Base-by-base conservation (phyloP, 2,113 vertebrate species). In the Prinia subflava region DNA sequence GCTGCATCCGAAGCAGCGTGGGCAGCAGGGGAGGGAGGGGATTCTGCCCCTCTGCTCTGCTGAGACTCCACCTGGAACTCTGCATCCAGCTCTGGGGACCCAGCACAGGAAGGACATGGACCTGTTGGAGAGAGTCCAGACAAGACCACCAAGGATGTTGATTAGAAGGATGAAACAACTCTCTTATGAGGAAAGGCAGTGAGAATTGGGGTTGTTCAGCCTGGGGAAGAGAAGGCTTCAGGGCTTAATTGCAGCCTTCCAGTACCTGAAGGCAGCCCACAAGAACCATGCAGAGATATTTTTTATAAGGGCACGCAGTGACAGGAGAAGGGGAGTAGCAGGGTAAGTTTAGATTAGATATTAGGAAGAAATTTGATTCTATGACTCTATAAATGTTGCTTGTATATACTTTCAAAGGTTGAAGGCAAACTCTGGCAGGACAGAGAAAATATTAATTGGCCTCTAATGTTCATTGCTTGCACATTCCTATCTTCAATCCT, bases 41-140 rank as follows among this genome's bases (percentile, higher is more conserved):
- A 33, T 65, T 27, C 42, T 64, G 41, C 1, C 6, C 9, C 4
- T 39, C 7, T 75, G 13, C 28, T 62, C 41, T 9, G 5, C 65
- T 47, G 42, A 57, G 21, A 42, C 4, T 11, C 6, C 18, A 23
- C 1, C 31, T 42, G 57, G 0, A 71, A 0, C 0, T 0, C 57
- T 80, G 31, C 37, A 37, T 50, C 41, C 50, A 15, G 16, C 31
- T 64, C 76, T 37, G 35, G 18, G 15, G 22, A 4, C 2, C 8
- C 76, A 57, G 67, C 50, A 7, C 8, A 57, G 42, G 31, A 35
- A 80, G 27, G 17, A 44, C 50, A 31, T 2, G 0, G 4, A 33
- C 9, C 31, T 44, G 14, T 23, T 37, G 21, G 16, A 63, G 23
- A 17, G 13, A 47, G 25, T 30, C 21, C 49, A 63, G 56, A 47